These are phyloP conservation scores for Plagodis pulveraria DNA, from an alignment of 2,888 invertebrate genomes.

Conservation along the genomic window DNA sequence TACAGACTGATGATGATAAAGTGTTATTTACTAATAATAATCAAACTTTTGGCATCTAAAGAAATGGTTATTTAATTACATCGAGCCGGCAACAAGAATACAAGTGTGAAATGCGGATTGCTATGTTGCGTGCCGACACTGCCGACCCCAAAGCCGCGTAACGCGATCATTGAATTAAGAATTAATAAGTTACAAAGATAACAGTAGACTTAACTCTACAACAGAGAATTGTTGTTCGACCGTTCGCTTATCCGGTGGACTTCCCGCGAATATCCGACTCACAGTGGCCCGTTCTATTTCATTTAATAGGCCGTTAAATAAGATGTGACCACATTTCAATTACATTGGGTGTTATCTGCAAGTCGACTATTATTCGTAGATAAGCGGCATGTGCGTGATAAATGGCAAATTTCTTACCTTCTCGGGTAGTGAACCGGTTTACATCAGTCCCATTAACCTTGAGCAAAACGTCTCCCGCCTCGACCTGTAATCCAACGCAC, in stretches of 20 bases:
- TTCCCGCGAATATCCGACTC: conserved; percentile 9
- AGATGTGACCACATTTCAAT: conserved; percentile 40
- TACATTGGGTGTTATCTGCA: conserved; percentile 47
- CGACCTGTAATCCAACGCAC: conserved; percentile 89
- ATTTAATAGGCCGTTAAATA: conserved; percentile 17
- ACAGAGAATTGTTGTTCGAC: conserved; percentile 42
- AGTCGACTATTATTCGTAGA: conserved; percentile 52
- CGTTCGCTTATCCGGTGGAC: conserved; percentile 34
- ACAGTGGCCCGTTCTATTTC: conserved; percentile 14
- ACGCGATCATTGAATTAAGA: conserved; percentile 75
- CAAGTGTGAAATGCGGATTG: conserved; percentile 67
- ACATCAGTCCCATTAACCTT: conserved; percentile 97
- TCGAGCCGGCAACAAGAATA: conserved; percentile 39
- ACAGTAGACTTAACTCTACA: conserved; percentile 55
- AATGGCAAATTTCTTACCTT: conserved; percentile 88
- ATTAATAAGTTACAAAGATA: conserved; percentile 65
- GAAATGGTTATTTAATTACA: conserved; percentile 45
- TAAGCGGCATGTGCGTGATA: conserved; percentile 66
- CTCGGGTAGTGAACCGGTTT: conserved; percentile 95
- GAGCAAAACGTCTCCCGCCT: conserved; percentile 96
- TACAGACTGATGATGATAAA: conserved; percentile 44
- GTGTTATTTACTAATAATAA: conserved; percentile 46
- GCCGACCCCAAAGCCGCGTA: conserved; percentile 54
- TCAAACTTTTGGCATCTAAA: conserved; percentile 47
- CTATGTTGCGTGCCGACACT: conserved; percentile 65